These are phyloP conservation scores for Premnoplex brunnescens DNA, from an alignment of 2,797 vertebrate genomes.

Conservation along the genomic window DNA sequence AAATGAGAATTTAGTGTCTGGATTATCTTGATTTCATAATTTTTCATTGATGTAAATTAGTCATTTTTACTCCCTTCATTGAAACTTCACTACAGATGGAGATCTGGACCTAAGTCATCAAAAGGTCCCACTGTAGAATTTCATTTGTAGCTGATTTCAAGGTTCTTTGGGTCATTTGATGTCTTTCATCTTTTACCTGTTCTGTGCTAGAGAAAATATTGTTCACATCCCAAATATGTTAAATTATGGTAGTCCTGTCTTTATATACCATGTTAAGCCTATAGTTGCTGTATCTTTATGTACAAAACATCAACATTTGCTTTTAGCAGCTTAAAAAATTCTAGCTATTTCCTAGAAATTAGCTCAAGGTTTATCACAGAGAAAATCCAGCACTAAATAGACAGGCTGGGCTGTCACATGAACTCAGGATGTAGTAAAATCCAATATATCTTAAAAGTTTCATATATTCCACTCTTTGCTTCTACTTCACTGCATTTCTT, in stretches of 20 bases:
- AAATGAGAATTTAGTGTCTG: background rate
- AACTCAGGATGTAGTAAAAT: constrained; percentile 19
- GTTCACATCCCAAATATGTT: background rate
- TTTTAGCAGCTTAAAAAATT: background rate
- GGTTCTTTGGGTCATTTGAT: background rate
- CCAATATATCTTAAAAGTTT: background rate
- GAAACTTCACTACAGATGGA: background rate
- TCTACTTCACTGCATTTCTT: constrained; percentile 34
- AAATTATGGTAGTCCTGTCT: background rate
- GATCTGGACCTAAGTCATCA: background rate
- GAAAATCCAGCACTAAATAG: background rate
- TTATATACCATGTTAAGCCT: background rate
- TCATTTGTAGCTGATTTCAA: background rate
- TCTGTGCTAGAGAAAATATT: background rate
- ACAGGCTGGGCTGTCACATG: background rate
- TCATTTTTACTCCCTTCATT: background rate
- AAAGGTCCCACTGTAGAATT: background rate
- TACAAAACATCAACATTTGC: background rate
- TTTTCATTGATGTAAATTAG: background rate
- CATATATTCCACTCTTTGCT: background rate
- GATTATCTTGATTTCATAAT: background rate
- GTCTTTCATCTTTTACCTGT: background rate
- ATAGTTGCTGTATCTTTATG: background rate
- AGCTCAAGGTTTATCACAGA: background rate
- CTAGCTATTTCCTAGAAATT: background rate